Conservation (phyloP, 2,888 invertebrate species). For the Aricia artaxerxes region DNA sequence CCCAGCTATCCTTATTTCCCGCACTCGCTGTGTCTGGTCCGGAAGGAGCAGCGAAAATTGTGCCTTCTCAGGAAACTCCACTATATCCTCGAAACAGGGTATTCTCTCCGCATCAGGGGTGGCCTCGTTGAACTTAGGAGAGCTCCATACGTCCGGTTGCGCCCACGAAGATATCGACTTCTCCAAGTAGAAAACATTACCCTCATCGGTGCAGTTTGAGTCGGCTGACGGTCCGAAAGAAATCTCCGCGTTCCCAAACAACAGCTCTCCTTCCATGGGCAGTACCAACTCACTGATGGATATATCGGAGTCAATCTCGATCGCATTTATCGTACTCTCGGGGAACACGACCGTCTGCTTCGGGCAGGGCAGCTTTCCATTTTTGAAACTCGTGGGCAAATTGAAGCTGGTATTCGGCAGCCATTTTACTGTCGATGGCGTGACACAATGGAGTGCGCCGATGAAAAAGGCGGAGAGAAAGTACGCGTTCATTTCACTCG, state of each 20-base stretch:
- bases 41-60: slow-evolving; percentile 58
- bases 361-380: slow-evolving; percentile 64
- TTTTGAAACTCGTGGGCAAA: slow-evolving; percentile 59
- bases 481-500: slow-evolving; percentile 13
- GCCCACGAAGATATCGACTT: slow-evolving; percentile 59
- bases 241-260: slow-evolving; percentile 57
- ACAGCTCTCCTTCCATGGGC: slow-evolving; percentile 65
- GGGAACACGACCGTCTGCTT: slow-evolving; percentile 67
- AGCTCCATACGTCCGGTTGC: slow-evolving; percentile 69
- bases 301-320: slow-evolving; percentile 53
- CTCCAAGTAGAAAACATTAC: slow-evolving; percentile 58
- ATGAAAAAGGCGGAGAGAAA: slow-evolving; percentile 36
- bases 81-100: slow-evolving; percentile 71
- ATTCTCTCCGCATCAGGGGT: slow-evolving; percentile 73
- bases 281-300: slow-evolving; percentile 58
- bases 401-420: slow-evolving; percentile 63
- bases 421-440: slow-evolving; percentile 60
- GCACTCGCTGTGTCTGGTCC: slow-evolving; percentile 50
- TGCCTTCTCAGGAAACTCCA: slow-evolving; percentile 57
- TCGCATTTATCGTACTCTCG: slow-evolving; percentile 51
- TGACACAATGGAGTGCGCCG: slow-evolving; percentile 46
- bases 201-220: slow-evolving; percentile 50
- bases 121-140: slow-evolving; percentile 64
- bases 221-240: slow-evolving; percentile 54
- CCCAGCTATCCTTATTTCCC: slow-evolving; percentile 49